Conservation (phyloP, 2,888 invertebrate genomes). For the Mongoloraphidia duomilia region DNA sequence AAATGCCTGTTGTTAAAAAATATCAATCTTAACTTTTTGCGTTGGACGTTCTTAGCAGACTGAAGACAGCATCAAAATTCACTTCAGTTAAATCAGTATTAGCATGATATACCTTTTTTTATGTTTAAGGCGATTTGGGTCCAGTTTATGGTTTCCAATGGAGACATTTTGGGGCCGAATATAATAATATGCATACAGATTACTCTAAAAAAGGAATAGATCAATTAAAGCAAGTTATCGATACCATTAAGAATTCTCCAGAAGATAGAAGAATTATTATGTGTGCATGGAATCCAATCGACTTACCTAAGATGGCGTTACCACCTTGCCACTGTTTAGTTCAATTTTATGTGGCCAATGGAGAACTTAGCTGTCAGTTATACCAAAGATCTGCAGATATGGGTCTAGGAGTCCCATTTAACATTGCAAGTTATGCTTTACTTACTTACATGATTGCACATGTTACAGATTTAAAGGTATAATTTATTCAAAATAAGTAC, state of each 20-base stretch:
- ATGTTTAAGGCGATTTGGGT: slow-evolving; percentile 65
- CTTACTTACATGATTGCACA: slow-evolving; percentile 94
- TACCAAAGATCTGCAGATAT: slow-evolving; percentile 97
- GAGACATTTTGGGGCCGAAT: slow-evolving; percentile 92
- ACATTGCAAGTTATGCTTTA: slow-evolving; percentile 91
- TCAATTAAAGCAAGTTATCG: slow-evolving; percentile 68
- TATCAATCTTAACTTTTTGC: neutral
- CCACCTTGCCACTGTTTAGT: slow-evolving; percentile 93
- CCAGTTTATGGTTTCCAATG: slow-evolving; percentile 98
- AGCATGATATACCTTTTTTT: neutral
- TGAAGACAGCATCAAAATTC: too few relatives aligned
- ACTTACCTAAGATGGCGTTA: slow-evolving; percentile 81
- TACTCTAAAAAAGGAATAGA: slow-evolving; percentile 75
- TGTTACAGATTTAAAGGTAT: slow-evolving; percentile 74
- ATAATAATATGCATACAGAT: slow-evolving; percentile 64
- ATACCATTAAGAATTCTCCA: slow-evolving; percentile 66
- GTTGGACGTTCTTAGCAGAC: too few relatives aligned
- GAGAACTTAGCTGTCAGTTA: slow-evolving; percentile 77
- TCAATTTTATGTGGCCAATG: slow-evolving; percentile 81
- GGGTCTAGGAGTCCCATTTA: slow-evolving; percentile 97
- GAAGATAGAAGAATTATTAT: slow-evolving; percentile 81
- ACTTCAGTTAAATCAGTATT: neutral
- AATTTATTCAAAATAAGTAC: slow-evolving; percentile 6
- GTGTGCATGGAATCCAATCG: slow-evolving; percentile 89
- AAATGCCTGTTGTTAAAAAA: neutral